Base-by-base conservation (phyloP, 2,797 vertebrate species). In the Gymnocypris eckloni region DNA sequence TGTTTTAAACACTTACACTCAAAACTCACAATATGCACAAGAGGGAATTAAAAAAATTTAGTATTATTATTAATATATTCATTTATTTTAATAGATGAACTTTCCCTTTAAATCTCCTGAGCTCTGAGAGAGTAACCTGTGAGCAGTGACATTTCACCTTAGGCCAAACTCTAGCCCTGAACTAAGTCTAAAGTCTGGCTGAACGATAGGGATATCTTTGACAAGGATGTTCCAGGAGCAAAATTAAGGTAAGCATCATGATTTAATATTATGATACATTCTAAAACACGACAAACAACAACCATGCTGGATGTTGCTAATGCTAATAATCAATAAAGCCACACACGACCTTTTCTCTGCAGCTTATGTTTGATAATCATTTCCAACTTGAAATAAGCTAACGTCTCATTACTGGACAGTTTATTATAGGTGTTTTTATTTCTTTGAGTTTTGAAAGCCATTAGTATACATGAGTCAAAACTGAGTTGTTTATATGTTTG, bases 281-380 rank as follows among this genome's bases (percentile, higher is more conserved):
- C 6, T 56, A 20, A 45, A 4, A 59, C 6, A 37, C 3, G 6
- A 37, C 8, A 39, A 33, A 69, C 52, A 43, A 4, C 37, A 28
- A 82, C 50, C 9, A 20, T 41, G 9, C n/a, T 20, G 8, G 28
- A 22, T 69, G 18, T 45, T 81, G 64, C 48, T 81, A 81, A 52
- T 81, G 45, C 43, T 81, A 81, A 81, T 48, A 70, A 39, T 52
- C 28, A 28, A 45, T n/a, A 45, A 33, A 80, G 28, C 33, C 18
- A 22, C 12, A 8, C 25, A 22, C 5, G 1, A 28, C 25, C 10
- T 80, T 61, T 25, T 33, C 10, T 64, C 15, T 13, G 54, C 56
- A 52, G 18, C 45, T 52, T 61, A 25, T 28, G n/a, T 61, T 79
- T 64, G 54, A 79, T 20, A 66, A 10, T 8, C 41, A 28, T 48